Evolutionary conservation across 1,140 invertebrate genomes (phyloP).

Genomic region (Popillia japonica): DNA sequence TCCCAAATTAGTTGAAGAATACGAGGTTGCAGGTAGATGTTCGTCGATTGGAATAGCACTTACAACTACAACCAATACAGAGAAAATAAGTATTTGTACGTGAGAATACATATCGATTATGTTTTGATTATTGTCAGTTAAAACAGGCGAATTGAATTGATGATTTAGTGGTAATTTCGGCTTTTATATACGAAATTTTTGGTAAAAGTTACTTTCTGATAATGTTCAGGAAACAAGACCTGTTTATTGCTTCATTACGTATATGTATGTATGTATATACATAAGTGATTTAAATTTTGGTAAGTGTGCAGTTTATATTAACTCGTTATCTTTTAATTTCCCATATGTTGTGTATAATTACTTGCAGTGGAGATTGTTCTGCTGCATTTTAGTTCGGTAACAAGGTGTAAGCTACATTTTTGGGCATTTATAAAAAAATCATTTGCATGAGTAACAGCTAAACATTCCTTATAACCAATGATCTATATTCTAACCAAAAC

Average conservation of each 20-base stretch:
- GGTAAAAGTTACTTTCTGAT: conserved; percentile 1
- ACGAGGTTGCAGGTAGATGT: not conserved
- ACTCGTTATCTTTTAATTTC: too few relatives aligned
- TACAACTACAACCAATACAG: not conserved
- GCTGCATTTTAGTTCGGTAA: too few relatives aligned
- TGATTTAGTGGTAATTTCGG: not conserved
- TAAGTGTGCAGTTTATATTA: too few relatives aligned
- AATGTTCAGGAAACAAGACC: not conserved
- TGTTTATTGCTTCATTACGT: not conserved
- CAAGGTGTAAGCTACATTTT: too few relatives aligned
- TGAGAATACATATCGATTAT: not conserved
- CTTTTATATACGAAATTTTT: not conserved
- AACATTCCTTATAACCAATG: too few relatives aligned
- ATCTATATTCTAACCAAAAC: too few relatives aligned
- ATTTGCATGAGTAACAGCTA: too few relatives aligned
- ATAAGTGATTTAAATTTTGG: too few relatives aligned
- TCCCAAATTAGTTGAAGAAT: not conserved
- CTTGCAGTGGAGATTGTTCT: too few relatives aligned
- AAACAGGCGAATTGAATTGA: not conserved
- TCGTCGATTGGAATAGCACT: not conserved
- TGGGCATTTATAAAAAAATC: too few relatives aligned
- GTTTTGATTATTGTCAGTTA: not conserved
- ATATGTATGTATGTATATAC: not conserved
- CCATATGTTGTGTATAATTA: too few relatives aligned
- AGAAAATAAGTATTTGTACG: not conserved